Conservation (phyloP, 2,888 invertebrate genomes). For the Orgyia antiqua region DNA sequence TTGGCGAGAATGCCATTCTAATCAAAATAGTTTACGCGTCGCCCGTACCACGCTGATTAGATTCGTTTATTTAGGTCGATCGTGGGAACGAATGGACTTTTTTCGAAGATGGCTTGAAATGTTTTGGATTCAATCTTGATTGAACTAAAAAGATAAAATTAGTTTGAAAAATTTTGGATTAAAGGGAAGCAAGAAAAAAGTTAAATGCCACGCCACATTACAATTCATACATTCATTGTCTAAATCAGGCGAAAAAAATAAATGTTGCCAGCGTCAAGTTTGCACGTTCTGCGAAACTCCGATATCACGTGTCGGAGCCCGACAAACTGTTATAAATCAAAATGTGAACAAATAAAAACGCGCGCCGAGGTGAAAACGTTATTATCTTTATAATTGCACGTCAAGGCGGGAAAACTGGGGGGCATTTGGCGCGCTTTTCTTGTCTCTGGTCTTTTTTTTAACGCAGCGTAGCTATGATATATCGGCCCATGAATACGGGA, state of each 20-base stretch:
- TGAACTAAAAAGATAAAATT: conserved; percentile 27
- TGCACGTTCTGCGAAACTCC: conserved; percentile 23
- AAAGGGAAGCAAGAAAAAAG: conserved; percentile 19
- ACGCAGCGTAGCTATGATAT: conserved; percentile 57
- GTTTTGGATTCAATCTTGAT: conserved; percentile 31
- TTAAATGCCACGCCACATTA: conserved; percentile 15
- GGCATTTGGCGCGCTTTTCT: conserved; percentile 44
- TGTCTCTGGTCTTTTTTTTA: conserved; percentile 36
- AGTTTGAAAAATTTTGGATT: conserved; percentile 15
- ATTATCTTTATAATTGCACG: conserved; percentile 79
- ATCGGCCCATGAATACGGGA: conserved; percentile 75
- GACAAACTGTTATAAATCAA: conserved; percentile 69
- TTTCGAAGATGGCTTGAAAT: conserved; percentile 28
- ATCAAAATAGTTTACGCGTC: conserved; percentile 77
- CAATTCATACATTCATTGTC: conserved; percentile 18
- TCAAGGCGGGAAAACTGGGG: conserved; percentile 61
- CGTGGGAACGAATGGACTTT: conserved; percentile 55
- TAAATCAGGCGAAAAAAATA: conserved; percentile 19
- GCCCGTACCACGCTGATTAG: conserved; percentile 32
- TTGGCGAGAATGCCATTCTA: conserved; percentile 72
- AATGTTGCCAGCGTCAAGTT: conserved; percentile 19
- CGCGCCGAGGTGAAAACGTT: conserved; percentile 71
- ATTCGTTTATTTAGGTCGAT: conserved; percentile 39
- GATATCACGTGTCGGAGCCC: conserved; percentile 35
- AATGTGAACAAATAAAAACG: conserved; percentile 68